phyloP scores from a whole-genome alignment of 2,113 vertebrate species.

The Chamaetylas fuelleborni region DNA sequence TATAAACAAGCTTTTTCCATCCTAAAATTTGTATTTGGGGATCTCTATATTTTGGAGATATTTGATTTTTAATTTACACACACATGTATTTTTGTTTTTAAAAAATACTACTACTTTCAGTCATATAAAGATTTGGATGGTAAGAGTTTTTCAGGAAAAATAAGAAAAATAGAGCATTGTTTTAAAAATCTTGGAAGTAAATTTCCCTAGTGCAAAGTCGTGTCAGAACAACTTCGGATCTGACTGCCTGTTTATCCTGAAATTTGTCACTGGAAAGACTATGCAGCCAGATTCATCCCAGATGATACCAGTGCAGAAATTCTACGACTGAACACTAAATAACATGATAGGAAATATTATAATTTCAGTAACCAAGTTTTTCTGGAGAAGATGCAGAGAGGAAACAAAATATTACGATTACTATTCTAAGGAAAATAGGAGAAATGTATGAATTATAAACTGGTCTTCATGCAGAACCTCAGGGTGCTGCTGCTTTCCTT shows the following conservation, averaged over 20 bases:
- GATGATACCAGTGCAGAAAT: neutral
- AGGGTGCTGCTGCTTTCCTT: neutral
- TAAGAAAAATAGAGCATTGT: neutral
- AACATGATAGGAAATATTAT: neutral
- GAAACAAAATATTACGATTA: neutral
- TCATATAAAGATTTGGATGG: neutral
- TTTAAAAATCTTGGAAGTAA: neutral
- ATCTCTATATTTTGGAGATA: neutral
- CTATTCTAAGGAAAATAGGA: neutral
- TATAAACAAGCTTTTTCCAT: neutral
- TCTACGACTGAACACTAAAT: too few species aligned
- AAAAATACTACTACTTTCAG: neutral
- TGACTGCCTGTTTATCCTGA: neutral
- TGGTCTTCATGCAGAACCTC: neutral
- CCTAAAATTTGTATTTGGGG: neutral
- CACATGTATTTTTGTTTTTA: neutral
- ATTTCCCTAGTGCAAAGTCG: neutral
- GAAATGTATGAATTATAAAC: neutral
- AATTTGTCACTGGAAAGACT: neutral
- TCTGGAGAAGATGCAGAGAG: neutral
- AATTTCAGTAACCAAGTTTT: neutral
- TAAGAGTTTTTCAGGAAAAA: neutral
- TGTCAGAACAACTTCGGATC: neutral
- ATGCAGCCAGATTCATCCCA: neutral
- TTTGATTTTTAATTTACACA: neutral